Percentiles rank a stretch among this genome's conserved stretches.
phyloP scores from a whole-genome alignment of 1,140 invertebrate species.

The Leptopilina clavipes region DNA sequence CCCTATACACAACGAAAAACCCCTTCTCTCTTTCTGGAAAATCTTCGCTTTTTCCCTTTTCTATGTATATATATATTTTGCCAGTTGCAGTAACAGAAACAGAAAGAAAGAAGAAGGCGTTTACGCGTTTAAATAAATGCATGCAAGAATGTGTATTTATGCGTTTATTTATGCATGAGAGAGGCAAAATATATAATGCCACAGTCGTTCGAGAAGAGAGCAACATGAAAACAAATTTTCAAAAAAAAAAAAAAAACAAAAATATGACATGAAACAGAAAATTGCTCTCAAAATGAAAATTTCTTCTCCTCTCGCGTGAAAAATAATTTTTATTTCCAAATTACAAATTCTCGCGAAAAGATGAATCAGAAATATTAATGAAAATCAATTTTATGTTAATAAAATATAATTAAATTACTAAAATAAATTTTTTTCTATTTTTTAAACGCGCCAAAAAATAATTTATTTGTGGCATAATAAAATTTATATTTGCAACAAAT shows the following conservation, averaged over 20 bases:
- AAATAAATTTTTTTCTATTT: no score
- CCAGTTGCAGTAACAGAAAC: neutral
- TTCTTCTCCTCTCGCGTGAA: no score
- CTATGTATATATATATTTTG: constrained; percentile 22
- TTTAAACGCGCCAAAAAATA: no score
- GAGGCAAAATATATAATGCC: neutral
- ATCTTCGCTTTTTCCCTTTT: constrained; percentile 23
- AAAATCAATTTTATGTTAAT: no score
- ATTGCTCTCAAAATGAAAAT: neutral
- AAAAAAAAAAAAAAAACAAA: neutral
- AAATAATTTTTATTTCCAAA: no score
- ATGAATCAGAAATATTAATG: no score
- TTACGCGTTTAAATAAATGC: constrained; percentile 40
- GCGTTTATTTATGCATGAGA: constrained; percentile 33
- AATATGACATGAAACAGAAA: neutral
- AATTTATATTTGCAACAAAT: no score
- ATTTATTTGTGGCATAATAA: no score
- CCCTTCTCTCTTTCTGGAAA: constrained; percentile 37
- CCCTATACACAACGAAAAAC: constrained; percentile 19
- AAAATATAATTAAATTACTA: no score
- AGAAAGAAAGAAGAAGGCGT: constrained; percentile 18
- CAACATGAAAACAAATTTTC: neutral
- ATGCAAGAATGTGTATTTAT: constrained; percentile 36
- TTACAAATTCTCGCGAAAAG: no score
- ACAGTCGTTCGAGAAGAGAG: neutral